Conservation (phyloP, 2,888 invertebrate species). For the Sympetrum striolatum region DNA sequence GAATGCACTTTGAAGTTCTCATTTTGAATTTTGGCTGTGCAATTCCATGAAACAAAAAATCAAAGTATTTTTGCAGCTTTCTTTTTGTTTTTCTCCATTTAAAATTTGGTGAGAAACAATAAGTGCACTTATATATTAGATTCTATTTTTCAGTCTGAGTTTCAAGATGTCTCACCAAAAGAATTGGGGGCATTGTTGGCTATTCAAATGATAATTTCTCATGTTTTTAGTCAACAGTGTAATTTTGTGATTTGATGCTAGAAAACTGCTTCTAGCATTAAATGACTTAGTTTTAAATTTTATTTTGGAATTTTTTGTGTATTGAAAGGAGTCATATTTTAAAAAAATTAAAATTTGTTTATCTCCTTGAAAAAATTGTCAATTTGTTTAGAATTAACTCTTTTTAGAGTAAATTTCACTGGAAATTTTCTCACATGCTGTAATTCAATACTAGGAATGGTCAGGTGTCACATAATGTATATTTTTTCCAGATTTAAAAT, state of each 20-base stretch:
- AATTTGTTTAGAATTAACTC: no score
- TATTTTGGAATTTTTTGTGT: neutral
- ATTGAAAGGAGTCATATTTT: no score
- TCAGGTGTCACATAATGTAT: no score
- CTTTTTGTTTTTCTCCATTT: neutral
- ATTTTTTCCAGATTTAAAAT: no score
- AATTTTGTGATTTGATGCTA: neutral
- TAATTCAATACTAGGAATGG: no score
- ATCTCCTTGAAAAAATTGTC: no score
- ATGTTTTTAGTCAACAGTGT: neutral
- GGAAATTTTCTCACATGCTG: no score
- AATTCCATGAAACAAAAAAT: conserved; percentile 46
- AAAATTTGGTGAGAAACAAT: neutral
- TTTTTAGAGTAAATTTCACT: no score
- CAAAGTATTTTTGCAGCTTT: neutral
- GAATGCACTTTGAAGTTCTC: neutral
- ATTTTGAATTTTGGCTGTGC: conserved; percentile 38
- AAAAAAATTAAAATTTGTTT: no score
- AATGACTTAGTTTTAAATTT: neutral
- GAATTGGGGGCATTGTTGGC: neutral
- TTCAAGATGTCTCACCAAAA: neutral
- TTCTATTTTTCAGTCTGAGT: neutral
- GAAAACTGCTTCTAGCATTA: neutral
- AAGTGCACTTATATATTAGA: neutral
- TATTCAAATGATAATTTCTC: neutral